phyloP scores from a whole-genome alignment of 2,888 invertebrate species.

The Apamea crenata region DNA sequence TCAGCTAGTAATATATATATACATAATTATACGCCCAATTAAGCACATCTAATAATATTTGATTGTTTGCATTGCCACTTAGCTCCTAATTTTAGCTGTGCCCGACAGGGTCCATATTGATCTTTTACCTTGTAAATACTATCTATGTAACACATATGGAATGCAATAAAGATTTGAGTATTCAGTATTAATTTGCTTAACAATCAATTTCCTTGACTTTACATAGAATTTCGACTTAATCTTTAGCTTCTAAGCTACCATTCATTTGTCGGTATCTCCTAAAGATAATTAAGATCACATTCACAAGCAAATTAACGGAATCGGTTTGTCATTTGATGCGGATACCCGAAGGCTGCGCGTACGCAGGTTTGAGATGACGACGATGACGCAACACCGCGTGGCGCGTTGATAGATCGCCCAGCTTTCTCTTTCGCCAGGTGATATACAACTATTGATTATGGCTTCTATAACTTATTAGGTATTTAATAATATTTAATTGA shows the following conservation, averaged over 20 bases:
- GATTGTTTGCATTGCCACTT: too few species aligned
- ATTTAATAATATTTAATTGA: conserved; percentile 23
- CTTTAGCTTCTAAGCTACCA: neutral
- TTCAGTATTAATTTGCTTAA: neutral
- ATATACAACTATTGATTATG: conserved; percentile 21
- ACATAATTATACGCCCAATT: too few species aligned
- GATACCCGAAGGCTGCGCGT: conserved; percentile 61
- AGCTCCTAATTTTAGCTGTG: too few species aligned
- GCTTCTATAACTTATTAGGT: conserved; percentile 22
- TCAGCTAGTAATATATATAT: too few species aligned
- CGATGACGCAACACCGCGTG: conserved; percentile 65
- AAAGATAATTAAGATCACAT: conserved; percentile 26
- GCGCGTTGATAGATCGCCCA: conserved; percentile 72
- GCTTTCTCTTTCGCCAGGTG: conserved; percentile 78
- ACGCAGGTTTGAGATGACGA: conserved; percentile 69
- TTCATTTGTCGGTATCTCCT: neutral
- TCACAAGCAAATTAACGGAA: conserved; percentile 31
- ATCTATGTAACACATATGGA: too few species aligned
- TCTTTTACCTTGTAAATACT: too few species aligned
- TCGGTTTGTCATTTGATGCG: conserved; percentile 54
- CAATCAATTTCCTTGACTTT: neutral
- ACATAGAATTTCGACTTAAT: neutral
- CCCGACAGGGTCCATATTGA: too few species aligned
- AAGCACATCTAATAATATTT: too few species aligned
- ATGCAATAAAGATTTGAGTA: too few species aligned